Base-by-base conservation (phyloP, 2,797 vertebrate species). In the Serranus cabrilla region DNA sequence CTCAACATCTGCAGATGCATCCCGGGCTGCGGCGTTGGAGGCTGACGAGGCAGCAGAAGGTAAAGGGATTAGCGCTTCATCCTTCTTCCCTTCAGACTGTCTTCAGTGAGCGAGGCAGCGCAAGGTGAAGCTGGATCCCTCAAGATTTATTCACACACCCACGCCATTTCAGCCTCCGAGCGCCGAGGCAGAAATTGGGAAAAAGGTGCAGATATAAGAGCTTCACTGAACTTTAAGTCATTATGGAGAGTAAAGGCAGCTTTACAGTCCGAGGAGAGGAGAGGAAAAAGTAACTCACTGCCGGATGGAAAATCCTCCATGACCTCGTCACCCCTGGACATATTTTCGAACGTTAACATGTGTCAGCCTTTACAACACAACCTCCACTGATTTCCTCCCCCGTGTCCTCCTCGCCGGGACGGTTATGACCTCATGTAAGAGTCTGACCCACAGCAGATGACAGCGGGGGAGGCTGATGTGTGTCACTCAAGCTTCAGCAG, bases 1-100 rank as follows among this genome's bases (percentile, higher is more conserved):
- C 75, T 75, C 69, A 23, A 52, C 87, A 81, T 85, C 83, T 84
- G 80, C 63, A 1, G 58, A 71, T 25, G 67, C 60, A 27, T 73
- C 57, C 62, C 51, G 20, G 46, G 51, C 58, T 3, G 55, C 21
- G 1, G 59, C 4, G 67, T 71, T 56, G 1, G 27, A 68, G 45
- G 58, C 42, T 73, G 76, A 85, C 40, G 42, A 74, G 57, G 72
- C 67, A 70, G 75, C 88, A 76, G 81, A 77, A 55, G 86, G 76
- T 71, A 71, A 80, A 86, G 17, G 65, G 77, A 83, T 85, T 76
- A 84, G 31, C n/a, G 17, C 72, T 34, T 71, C 71, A 64, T 75
- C 27, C 58, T 0, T n/a, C 50, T 61, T 71, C 47, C 61, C 43
- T 46, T n/a, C 49, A 79, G 57, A 72, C 64, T 56, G 54, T 67